These are phyloP conservation scores for Bathynomus jamesi DNA, from an alignment of 1,140 invertebrate species.

Conservation along the genomic window DNA sequence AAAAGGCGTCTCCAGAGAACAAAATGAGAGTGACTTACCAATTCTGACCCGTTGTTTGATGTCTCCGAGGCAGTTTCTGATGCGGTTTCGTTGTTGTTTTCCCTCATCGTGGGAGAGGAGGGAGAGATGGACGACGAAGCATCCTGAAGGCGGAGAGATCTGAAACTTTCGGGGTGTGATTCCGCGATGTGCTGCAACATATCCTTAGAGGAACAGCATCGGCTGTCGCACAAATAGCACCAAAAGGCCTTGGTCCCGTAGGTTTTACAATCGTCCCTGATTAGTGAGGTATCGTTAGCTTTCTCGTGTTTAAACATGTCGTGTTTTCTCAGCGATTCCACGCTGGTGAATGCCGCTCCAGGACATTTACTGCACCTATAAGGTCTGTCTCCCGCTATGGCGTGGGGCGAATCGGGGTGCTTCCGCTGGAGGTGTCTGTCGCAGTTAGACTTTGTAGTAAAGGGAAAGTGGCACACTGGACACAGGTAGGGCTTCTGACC, in stretches of 20 bases:
- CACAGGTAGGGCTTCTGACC: constrained; percentile 95
- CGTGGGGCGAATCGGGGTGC: constrained; percentile 57
- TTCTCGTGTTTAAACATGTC: constrained; percentile 59
- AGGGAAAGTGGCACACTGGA: constrained; percentile 77
- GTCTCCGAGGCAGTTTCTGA: too few species aligned
- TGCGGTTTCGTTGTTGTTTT: too few species aligned
- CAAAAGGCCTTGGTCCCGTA: constrained; percentile 62
- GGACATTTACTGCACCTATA: constrained; percentile 77
- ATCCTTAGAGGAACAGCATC: constrained; percentile 66
- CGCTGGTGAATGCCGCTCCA: constrained; percentile 72
- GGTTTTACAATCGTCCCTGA: constrained; percentile 35
- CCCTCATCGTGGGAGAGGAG: too few species aligned
- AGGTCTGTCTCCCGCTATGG: constrained; percentile 60
- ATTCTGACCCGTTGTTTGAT: too few species aligned
- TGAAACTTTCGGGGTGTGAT: constrained; percentile 54
- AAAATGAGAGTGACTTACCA: too few species aligned
- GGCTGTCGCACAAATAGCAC: constrained; percentile 83
- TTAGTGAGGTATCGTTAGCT: constrained; percentile 21
- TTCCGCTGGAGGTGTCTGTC: constrained; percentile 86
- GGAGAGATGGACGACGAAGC: neutral
- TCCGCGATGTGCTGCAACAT: constrained; percentile 71
- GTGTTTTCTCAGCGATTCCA: constrained; percentile 69
- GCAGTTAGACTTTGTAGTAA: constrained; percentile 95
- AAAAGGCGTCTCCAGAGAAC: too few species aligned
- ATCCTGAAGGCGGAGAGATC: constrained; percentile 24